phyloP scores from a whole-genome alignment of 2,888 invertebrate genomes.

The Athrips mouffetella region DNA sequence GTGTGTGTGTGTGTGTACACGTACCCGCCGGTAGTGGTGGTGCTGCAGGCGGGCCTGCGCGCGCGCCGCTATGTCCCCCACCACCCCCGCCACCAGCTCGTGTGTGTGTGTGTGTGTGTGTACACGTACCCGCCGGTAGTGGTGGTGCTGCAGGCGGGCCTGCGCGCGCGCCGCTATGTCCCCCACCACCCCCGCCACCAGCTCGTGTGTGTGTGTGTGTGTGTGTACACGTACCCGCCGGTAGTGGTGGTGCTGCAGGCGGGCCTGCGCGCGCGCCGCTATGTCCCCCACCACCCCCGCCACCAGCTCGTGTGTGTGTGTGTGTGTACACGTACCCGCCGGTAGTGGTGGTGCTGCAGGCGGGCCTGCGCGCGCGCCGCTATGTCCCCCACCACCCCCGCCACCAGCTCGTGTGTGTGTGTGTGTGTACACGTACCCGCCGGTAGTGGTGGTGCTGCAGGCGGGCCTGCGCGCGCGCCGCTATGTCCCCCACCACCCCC shows the following conservation, averaged over 20 bases:
- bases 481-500: slow-evolving; percentile 40
- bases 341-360: slow-evolving; percentile 45
- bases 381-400: slow-evolving; percentile 40
- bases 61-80: slow-evolving; percentile 41
- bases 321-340: slow-evolving; percentile 38
- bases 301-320: too few relatives aligned
- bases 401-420: slow-evolving; percentile 39
- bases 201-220: too few relatives aligned
- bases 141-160: slow-evolving; percentile 36
- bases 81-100: slow-evolving; percentile 36
- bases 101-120: too few relatives aligned
- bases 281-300: slow-evolving; percentile 40
- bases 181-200: slow-evolving; percentile 32
- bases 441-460: slow-evolving; percentile 47
- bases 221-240: too few relatives aligned
- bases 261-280: slow-evolving; percentile 39
- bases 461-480: slow-evolving; percentile 40
- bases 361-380: slow-evolving; percentile 40
- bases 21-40: too few relatives aligned
- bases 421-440: slow-evolving; percentile 36
- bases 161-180: slow-evolving; percentile 48
- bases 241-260: slow-evolving; percentile 40
- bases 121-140: too few relatives aligned
- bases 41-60: slow-evolving; percentile 44
- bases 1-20: too few relatives aligned